Percentiles rank a stretch among this genome's conserved stretches.
These are phyloP conservation scores for Pogonus chalceus DNA, from an alignment of 1,140 invertebrate genomes.

Conservation along the genomic window DNA sequence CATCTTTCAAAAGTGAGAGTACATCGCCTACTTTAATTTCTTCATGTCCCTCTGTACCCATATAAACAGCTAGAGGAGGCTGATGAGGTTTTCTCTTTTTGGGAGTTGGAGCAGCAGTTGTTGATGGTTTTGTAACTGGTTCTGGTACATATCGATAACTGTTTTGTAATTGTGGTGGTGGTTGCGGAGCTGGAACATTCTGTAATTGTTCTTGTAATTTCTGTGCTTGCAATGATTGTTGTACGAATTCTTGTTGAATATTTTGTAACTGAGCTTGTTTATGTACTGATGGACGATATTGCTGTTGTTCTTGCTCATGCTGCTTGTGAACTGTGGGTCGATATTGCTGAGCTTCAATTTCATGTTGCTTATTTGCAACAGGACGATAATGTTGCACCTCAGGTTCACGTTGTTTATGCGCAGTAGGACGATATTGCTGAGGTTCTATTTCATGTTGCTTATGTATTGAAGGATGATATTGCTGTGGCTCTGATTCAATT, in stretches of 20 bases:
- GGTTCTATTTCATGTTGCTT: conserved; percentile 29
- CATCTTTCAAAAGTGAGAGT: conserved; percentile 52
- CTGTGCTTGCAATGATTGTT: conserved; percentile 37
- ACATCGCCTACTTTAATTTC: conserved; percentile 53
- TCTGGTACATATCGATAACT: conserved; percentile 12
- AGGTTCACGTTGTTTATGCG: conserved; percentile 28
- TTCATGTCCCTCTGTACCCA: conserved; percentile 42
- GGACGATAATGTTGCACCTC: too few species aligned
- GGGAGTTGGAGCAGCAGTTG: conserved; percentile 31
- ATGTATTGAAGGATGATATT: conserved; percentile 11
- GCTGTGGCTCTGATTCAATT: conserved; percentile 5
- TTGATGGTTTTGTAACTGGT: conserved; percentile 14
- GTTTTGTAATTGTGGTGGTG: conserved; percentile 14
- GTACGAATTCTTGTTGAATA: conserved; percentile 34
- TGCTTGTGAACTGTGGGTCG: conserved; percentile 23
- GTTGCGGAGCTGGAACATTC: conserved; percentile 28
- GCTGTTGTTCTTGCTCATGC: conserved; percentile 12
- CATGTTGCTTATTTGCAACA: conserved; percentile 25
- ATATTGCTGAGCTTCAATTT: conserved; percentile 28
- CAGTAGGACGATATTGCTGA: conserved; percentile 19
- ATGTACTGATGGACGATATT: conserved; percentile 19
- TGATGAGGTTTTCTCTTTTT: conserved; percentile 62
- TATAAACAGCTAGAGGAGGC: conserved; percentile 68
- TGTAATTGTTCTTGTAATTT: conserved; percentile 36
- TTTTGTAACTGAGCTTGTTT: conserved; percentile 20